Base-by-base conservation (phyloP, 2,113 vertebrate species). In the Melanostigma gelatinosum region DNA sequence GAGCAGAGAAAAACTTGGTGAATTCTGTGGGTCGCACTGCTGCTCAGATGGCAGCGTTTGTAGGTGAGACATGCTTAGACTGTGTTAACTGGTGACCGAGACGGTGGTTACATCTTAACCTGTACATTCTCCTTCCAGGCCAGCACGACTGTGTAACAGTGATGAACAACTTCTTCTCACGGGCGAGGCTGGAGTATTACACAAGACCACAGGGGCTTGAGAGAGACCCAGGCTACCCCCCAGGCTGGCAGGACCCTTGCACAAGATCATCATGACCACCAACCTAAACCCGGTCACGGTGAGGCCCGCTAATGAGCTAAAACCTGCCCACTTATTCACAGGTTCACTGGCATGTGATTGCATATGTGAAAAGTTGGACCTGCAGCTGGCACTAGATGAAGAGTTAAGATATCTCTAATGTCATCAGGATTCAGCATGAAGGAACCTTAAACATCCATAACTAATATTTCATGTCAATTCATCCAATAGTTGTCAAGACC, bases 21-120 rank as follows among this genome's bases (percentile, higher is more conserved):
- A 99, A 99, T 83, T 98, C 97, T 0, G 97, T 99, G 4, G 97
- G 97, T 63, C 96, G 97, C 70, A 98, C 97, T 22, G 97, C 97
- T 27, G 96, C 97, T 89, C 97, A 99, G 91, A 99, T 99, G 97
- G 97, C 97, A 73, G 97, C 97, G 29, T 99, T 99, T 87, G 97
- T 98, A 36, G 97, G 97, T 99, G 92, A 77, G 85, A 54, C 61
- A 24, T 24, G 29, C 40, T 38, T 0, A 34, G 22, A 24, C 36
- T 44, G 9, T 15, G 13, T 18, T n/a, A 18, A n/a, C 22, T 9
- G 6, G 11, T 58, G 13, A 13, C 10, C 11, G 6, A 1, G 2
- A 13, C 4, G 20, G 11, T 2, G 24, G 9, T 34, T 8, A 29
- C 18, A 50, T 54, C 2, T 42, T 60, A 58, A 40, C 57, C 46